These are phyloP conservation scores for Clivina fossor DNA, from an alignment of 2,888 invertebrate species.

Conservation along the genomic window DNA sequence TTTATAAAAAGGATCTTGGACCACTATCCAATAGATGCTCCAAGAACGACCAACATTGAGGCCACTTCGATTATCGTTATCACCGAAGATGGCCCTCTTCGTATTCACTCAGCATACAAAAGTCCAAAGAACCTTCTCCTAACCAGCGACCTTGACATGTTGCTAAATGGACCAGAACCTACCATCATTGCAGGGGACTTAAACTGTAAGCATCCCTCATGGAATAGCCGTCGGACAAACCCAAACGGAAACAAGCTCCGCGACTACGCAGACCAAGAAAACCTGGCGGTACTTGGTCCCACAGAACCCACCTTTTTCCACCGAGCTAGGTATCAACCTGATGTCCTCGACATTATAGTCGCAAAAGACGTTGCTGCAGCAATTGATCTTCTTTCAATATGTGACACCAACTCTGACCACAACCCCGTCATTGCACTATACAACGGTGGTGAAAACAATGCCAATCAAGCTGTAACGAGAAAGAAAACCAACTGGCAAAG, in stretches of 20 bases:
- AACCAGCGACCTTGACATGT: not conserved
- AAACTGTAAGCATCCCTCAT: conserved; percentile 17
- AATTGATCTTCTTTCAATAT: conserved; percentile 7
- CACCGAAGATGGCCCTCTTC: not conserved
- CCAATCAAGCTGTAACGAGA: conserved; percentile 11
- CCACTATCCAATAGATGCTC: not conserved
- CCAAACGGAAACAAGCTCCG: conserved; percentile 26
- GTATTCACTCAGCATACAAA: not conserved
- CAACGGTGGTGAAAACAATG: conserved; percentile 5
- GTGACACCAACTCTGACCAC: conserved; percentile 26
- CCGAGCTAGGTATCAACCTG: conserved; percentile 19
- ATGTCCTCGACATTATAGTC: conserved; percentile 19
- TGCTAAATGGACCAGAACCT: not conserved
- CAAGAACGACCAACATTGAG: not conserved
- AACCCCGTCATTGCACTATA: conserved; percentile 20
- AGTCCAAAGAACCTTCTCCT: not conserved
- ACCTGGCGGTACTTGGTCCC: conserved; percentile 9
- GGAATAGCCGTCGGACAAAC: conserved; percentile 23
- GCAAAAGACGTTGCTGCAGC: conserved; percentile 1
- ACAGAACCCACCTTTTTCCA: conserved; percentile 12
- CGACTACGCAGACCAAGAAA: not conserved
- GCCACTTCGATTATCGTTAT: not conserved
- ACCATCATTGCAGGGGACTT: conserved; percentile 21
- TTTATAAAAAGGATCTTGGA: not conserved
- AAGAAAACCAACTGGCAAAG: conserved; percentile 3